Evolutionary conservation across 2,113 vertebrate species (phyloP).

Genomic region (Dolichotis patagonum): DNA sequence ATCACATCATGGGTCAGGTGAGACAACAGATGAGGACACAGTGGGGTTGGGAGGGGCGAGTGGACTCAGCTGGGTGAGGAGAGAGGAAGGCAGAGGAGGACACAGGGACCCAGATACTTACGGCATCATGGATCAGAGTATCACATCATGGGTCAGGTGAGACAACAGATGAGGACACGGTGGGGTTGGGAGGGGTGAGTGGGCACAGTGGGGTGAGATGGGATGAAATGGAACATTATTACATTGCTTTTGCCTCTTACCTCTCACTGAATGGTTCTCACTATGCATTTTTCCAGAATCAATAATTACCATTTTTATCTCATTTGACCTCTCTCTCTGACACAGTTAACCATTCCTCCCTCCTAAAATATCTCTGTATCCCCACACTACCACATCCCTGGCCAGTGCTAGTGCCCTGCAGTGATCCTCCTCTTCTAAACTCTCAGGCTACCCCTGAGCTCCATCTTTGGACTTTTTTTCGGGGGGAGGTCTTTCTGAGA

Average conservation of each 20-base stretch:
- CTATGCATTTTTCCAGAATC: no score
- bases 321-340: no score
- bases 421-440: not conserved
- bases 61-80: no score
- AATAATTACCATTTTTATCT: fast-evolving
- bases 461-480: not conserved
- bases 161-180: fast-evolving
- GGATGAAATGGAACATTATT: not conserved
- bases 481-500: no score
- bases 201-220: not conserved
- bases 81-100: not conserved
- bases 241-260: not conserved
- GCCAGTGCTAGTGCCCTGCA: not conserved
- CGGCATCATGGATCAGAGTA: not conserved
- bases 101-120: not conserved
- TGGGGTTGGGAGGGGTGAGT: no score
- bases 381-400: not conserved
- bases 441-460: not conserved
- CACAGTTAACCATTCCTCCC: not conserved
- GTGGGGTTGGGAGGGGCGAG: no score
- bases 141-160: not conserved
- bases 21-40: fast-evolving
- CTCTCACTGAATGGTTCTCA: not conserved
- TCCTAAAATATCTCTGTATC: not conserved
- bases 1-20: not conserved